These are phyloP conservation scores for Eueremaeus valkanovi DNA, from an alignment of 2,888 invertebrate genomes.

Conservation along the genomic window DNA sequence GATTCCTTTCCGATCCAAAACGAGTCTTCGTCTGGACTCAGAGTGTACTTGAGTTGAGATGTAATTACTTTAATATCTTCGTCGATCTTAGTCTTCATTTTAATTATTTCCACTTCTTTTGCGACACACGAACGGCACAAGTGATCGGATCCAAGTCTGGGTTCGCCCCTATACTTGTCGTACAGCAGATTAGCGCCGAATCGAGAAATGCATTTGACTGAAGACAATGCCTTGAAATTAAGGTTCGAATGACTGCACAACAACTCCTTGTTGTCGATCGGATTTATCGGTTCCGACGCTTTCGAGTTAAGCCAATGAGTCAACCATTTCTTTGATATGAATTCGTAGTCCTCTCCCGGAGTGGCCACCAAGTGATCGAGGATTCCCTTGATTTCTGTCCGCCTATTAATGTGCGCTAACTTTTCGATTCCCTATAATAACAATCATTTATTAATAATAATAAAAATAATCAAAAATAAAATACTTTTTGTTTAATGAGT, in stretches of 20 bases:
- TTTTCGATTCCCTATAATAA: background rate
- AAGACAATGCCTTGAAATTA: slow-evolving; percentile 55
- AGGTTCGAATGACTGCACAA: slow-evolving; percentile 57
- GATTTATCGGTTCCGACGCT: slow-evolving; percentile 49
- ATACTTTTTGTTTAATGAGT: slow-evolving; percentile 41
- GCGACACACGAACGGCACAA: slow-evolving; percentile 56
- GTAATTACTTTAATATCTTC: slow-evolving; percentile 57
- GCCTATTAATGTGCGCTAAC: background rate
- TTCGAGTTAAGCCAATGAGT: slow-evolving; percentile 56
- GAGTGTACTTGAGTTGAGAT: slow-evolving; percentile 53
- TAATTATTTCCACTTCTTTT: slow-evolving; percentile 55
- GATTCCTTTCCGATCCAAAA: slow-evolving; percentile 60
- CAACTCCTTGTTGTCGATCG: slow-evolving; percentile 55
- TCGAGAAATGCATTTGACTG: slow-evolving; percentile 55
- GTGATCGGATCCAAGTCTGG: slow-evolving; percentile 51
- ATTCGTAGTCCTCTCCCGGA: slow-evolving; percentile 53
- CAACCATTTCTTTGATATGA: slow-evolving; percentile 58
- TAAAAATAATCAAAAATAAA: slow-evolving; percentile 14
- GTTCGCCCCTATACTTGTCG: slow-evolving; percentile 55
- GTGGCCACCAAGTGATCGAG: slow-evolving; percentile 46
- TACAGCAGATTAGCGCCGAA: slow-evolving; percentile 55
- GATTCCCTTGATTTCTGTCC: slow-evolving; percentile 36
- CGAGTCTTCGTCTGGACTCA: slow-evolving; percentile 48
- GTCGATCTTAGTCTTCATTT: slow-evolving; percentile 55
- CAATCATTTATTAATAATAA: background rate